These are phyloP conservation scores for Nomada goodeniana DNA, from an alignment of 2,888 invertebrate genomes.

Conservation along the genomic window DNA sequence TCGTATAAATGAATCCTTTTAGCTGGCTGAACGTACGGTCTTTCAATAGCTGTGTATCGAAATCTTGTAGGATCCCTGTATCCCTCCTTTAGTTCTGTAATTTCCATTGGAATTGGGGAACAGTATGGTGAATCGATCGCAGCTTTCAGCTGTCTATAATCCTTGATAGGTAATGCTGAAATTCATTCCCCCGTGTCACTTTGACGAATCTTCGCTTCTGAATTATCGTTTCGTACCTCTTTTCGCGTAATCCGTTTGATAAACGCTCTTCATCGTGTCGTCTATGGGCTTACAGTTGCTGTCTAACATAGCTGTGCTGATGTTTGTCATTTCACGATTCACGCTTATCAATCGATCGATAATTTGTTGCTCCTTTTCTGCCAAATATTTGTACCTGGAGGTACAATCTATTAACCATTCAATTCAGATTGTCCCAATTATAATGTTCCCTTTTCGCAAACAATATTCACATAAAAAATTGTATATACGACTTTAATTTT, in stretches of 20 bases:
- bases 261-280: conserved; percentile 87
- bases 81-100: conserved; percentile 86
- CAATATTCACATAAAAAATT: background rate
- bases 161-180: conserved; percentile 85
- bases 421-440: background rate
- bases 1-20: conserved; percentile 62
- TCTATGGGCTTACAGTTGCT: conserved; percentile 88
- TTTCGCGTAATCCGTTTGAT: conserved; percentile 87
- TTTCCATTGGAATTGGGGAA: conserved; percentile 86
- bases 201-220: background rate
- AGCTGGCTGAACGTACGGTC: conserved; percentile 87
- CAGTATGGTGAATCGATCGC: conserved; percentile 87
- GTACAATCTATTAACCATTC: background rate
- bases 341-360: conserved; percentile 86
- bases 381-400: conserved; percentile 86
- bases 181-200: conserved; percentile 23
- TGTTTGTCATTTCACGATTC: conserved; percentile 84
- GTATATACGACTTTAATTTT: background rate
- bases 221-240: conserved; percentile 84
- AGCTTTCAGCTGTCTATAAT: conserved; percentile 87
- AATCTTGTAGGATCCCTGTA: conserved; percentile 88
- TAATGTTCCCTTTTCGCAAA: background rate
- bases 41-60: conserved; percentile 85
- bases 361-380: conserved; percentile 87
- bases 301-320: conserved; percentile 85